Percentiles rank a stretch among this genome's conserved stretches.
Conservation (phyloP, 1,140 invertebrate genomes). For the Drosophila burlai region DNA sequence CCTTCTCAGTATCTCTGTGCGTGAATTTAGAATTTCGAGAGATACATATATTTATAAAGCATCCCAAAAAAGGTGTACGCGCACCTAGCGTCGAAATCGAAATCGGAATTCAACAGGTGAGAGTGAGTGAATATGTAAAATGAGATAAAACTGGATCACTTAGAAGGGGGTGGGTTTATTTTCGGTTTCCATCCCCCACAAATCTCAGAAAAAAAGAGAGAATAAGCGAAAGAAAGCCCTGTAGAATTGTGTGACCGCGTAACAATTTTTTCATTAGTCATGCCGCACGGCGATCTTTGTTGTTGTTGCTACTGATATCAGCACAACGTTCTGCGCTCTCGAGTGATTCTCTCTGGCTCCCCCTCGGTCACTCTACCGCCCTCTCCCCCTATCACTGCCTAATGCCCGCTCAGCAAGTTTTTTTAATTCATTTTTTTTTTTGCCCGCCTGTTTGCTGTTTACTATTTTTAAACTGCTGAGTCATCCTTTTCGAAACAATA, state of each 20-base stretch:
- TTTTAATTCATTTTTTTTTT: slow-evolving; percentile 12
- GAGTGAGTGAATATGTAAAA: slow-evolving; percentile 45
- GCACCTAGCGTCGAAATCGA: not conserved
- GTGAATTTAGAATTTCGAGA: slow-evolving; percentile 70
- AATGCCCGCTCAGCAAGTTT: slow-evolving; percentile 77
- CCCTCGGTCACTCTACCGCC: not conserved
- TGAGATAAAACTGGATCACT: slow-evolving; percentile 11
- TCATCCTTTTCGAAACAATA: slow-evolving; percentile 79
- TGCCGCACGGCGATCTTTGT: slow-evolving; percentile 72
- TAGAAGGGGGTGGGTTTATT: slow-evolving; percentile 57
- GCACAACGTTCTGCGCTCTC: slow-evolving; percentile 55
- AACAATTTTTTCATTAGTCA: slow-evolving; percentile 82
- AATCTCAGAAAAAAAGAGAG: not conserved
- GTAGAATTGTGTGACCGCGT: slow-evolving; percentile 70
- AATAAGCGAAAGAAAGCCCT: slow-evolving; percentile 40
- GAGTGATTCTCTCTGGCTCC: slow-evolving; percentile 11
- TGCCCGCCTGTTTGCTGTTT: slow-evolving; percentile 75
- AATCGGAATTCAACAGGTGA: slow-evolving; percentile 69
- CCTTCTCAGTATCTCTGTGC: slow-evolving; percentile 7
- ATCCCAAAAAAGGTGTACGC: slow-evolving; percentile 39
- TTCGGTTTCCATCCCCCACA: slow-evolving; percentile 41
- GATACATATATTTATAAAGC: slow-evolving; percentile 27
- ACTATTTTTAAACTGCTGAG: slow-evolving; percentile 85
- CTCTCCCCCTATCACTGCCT: slow-evolving; percentile 32
- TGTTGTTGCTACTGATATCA: slow-evolving; percentile 66